A percentile compares a stretch with the other conserved stretches of the same genome.
These are phyloP conservation scores for Linnaemya tessellans DNA, from an alignment of 2,888 invertebrate genomes.

Conservation along the genomic window DNA sequence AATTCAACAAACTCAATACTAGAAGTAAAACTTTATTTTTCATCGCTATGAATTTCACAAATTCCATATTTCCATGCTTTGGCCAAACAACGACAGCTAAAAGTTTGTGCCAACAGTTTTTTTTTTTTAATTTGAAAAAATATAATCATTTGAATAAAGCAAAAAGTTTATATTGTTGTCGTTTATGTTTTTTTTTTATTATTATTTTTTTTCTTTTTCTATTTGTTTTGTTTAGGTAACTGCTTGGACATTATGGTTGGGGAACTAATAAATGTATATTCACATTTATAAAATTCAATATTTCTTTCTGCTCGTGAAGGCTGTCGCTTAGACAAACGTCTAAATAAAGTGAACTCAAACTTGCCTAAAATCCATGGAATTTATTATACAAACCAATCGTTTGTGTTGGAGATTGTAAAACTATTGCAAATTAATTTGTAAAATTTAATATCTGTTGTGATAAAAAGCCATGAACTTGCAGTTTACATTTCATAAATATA, in stretches of 20 bases:
- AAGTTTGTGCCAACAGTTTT: conserved; percentile 51
- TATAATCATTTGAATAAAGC: conserved; percentile 54
- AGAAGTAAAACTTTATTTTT: conserved; percentile 32
- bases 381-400: conserved; percentile 3
- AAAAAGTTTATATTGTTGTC: conserved; percentile 28
- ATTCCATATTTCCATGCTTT: conserved; percentile 27
- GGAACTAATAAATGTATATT: conserved; percentile 32
- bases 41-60: conserved; percentile 1
- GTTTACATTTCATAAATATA: too few relatives aligned
- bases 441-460: conserved; percentile 1
- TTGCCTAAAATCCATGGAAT: not conserved
- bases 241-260: conserved; percentile 24
- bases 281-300: not conserved
- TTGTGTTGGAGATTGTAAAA: not conserved
- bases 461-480: not conserved
- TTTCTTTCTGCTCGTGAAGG: not conserved
- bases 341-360: conserved; percentile 7
- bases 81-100: conserved; percentile 29
- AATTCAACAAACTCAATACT: not conserved
- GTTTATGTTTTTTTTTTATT: not conserved
- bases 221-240: conserved; percentile 33
- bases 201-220: too few relatives aligned
- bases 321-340: conserved; percentile 5
- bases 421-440: not conserved
- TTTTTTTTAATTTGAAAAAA: conserved; percentile 45